Percentiles rank a stretch among this genome's conserved stretches.
Evolutionary conservation across 2,113 vertebrate species (phyloP).

Genomic region (Pteruthius melanotis): DNA sequence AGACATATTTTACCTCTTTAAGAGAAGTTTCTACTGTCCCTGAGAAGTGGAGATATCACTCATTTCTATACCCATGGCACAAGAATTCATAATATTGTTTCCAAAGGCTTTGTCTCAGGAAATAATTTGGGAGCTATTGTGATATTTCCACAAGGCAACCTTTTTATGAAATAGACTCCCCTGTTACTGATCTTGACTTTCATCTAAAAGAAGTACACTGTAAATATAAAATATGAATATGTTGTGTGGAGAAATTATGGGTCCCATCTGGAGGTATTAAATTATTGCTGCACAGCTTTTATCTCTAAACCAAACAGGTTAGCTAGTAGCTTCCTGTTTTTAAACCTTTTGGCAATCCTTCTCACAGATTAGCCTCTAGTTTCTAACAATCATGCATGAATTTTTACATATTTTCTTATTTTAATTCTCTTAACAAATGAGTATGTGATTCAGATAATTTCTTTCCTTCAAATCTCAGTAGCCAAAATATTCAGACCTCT

Average conservation of each 20-base stretch:
- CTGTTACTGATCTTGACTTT: not conserved
- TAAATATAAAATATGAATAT: not conserved
- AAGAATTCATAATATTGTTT: not conserved
- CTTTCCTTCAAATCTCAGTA: slow-evolving; percentile 11
- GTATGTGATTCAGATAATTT: not conserved
- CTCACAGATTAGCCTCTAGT: not conserved
- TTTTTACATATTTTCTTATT: not conserved
- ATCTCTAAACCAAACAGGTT: not conserved
- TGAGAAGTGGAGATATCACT: not conserved
- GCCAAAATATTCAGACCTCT: slow-evolving; percentile 32
- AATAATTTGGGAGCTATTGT: not conserved
- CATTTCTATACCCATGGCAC: not conserved
- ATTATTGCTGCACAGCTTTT: not conserved
- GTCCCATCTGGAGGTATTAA: not conserved
- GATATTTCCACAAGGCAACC: not conserved
- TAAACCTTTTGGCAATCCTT: not conserved
- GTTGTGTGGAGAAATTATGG: not conserved
- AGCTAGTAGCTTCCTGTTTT: not conserved
- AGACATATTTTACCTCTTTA: not conserved
- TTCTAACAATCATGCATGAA: not conserved
- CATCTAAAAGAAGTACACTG: not conserved
- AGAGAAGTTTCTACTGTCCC: not conserved
- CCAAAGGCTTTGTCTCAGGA: not conserved
- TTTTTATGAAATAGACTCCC: not conserved
- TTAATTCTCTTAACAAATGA: slow-evolving; percentile 16